phyloP scores from a whole-genome alignment of 1,140 invertebrate genomes.

The Ptiloglossa arizonensis region DNA sequence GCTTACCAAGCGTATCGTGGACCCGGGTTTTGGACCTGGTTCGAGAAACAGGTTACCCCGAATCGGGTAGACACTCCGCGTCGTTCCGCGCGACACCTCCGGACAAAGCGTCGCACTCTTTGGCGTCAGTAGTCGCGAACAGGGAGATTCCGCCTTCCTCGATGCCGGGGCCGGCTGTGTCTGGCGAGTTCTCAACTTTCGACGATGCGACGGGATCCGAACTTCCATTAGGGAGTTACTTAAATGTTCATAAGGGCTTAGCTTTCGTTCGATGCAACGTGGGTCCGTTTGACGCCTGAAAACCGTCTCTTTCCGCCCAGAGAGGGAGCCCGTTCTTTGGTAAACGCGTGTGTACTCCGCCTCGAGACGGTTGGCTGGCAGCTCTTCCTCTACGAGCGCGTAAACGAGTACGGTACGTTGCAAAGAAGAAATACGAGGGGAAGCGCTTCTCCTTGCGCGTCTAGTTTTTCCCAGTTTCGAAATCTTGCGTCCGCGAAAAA shows the following conservation, averaged over 20 bases:
- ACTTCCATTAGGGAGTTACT: constrained; percentile 71
- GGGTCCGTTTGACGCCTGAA: constrained; percentile 45
- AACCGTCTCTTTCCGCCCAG: background rate
- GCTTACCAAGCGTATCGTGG: no score
- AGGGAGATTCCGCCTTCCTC: constrained; percentile 40
- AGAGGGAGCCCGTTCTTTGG: background rate
- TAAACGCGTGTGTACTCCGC: no score
- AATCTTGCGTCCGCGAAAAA: background rate
- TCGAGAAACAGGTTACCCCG: no score
- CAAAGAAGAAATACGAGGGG: no score
- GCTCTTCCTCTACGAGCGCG: constrained; percentile 13
- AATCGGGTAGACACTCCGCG: no score
- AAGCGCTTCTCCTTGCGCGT: no score
- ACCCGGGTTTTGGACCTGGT: no score
- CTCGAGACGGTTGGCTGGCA: no score
- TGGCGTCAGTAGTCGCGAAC: background rate
- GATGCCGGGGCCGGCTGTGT: constrained; percentile 34
- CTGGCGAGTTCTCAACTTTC: constrained; percentile 66
- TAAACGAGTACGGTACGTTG: background rate
- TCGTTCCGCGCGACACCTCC: background rate
- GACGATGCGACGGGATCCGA: constrained; percentile 46
- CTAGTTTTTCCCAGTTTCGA: no score
- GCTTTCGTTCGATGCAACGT: constrained; percentile 55
- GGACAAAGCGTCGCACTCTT: constrained; percentile 23
- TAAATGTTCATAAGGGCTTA: constrained; percentile 68